Conservation (phyloP, 2,113 vertebrate species). For the Vicugna pacos region DNA sequence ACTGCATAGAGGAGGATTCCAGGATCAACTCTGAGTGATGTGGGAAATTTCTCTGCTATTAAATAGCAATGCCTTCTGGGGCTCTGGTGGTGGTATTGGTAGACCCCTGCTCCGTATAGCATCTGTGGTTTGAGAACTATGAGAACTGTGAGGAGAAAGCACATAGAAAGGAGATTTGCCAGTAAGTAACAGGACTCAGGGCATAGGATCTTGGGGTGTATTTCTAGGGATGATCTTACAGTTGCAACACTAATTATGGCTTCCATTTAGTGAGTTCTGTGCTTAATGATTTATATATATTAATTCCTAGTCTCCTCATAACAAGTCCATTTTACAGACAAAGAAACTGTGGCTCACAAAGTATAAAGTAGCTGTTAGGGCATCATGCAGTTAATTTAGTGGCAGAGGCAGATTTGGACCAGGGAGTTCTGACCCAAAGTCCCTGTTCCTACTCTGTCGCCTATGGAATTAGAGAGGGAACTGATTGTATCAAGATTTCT, state of each 20-base stretch:
- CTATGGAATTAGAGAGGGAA: background rate
- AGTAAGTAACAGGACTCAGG: background rate
- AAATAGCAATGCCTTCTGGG: background rate
- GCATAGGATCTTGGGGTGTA: background rate
- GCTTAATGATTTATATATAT: background rate
- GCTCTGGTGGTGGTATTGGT: background rate
- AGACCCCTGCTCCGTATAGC: background rate
- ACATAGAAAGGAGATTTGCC: background rate
- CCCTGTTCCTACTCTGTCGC: background rate
- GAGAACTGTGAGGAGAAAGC: background rate
- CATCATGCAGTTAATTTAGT: background rate
- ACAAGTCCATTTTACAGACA: background rate
- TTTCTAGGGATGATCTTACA: background rate
- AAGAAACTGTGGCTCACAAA: background rate
- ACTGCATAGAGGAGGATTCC: background rate
- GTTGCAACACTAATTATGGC: background rate
- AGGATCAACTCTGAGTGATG: background rate
- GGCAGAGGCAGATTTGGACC: background rate
- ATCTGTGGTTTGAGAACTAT: background rate
- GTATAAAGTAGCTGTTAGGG: background rate
- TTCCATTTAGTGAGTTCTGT: background rate
- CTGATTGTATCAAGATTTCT: background rate
- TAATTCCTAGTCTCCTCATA: background rate
- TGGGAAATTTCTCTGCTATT: background rate
- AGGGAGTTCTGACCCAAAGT: background rate